phyloP scores from a whole-genome alignment of 2,113 vertebrate genomes.

The Lonchura striata region DNA sequence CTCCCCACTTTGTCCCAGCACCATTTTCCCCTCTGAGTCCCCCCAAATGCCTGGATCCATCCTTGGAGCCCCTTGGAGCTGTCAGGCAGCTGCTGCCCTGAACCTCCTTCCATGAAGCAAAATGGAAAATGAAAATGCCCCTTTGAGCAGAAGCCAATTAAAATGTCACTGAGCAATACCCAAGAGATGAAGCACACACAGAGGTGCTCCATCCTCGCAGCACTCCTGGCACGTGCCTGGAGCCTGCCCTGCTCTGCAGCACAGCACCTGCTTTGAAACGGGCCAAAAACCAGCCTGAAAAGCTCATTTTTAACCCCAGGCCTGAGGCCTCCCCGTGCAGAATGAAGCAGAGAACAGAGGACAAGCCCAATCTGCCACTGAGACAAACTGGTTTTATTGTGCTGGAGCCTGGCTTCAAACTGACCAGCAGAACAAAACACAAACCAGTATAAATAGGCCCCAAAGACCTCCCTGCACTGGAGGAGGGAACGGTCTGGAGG shows the following conservation, averaged over 20 bases:
- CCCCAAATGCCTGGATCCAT: neutral
- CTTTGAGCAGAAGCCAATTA: neutral
- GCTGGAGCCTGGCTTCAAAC: neutral
- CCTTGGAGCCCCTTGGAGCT: neutral
- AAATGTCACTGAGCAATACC: fast-evolving
- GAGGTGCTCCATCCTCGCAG: neutral
- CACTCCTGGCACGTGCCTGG: fast-evolving
- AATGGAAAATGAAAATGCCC: fast-evolving
- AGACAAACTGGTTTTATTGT: slow-evolving; percentile 30
- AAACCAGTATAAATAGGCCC: slow-evolving; percentile 15
- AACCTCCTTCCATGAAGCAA: neutral
- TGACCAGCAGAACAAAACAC: neutral
- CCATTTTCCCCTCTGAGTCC: neutral
- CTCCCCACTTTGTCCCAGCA: fast-evolving
- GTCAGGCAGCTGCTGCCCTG: neutral
- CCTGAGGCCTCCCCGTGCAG: fast-evolving
- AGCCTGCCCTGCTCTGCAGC: neutral
- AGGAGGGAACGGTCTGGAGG: neutral
- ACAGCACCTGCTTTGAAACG: fast-evolving
- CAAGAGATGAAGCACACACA: neutral
- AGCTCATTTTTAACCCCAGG: neutral
- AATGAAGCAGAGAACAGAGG: fast-evolving
- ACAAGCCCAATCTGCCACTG: neutral
- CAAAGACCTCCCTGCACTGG: fast-evolving
- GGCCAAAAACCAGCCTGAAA: fast-evolving